Evolutionary conservation across 2,888 invertebrate species (phyloP).

Genomic region (Conus canariensis): DNA sequence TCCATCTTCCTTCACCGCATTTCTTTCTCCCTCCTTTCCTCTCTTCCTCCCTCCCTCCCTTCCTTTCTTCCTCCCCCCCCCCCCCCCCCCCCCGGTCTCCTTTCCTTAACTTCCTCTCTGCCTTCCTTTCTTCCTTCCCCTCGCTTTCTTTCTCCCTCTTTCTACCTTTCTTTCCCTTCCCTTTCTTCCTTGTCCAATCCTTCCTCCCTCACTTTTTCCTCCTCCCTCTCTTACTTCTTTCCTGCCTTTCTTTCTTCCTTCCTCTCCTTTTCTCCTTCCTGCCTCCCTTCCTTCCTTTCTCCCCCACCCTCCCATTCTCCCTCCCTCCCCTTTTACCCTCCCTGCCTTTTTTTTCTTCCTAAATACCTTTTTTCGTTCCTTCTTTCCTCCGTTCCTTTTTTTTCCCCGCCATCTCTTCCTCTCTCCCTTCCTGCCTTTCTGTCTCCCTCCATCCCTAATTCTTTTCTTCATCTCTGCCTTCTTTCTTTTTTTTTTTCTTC

Average conservation of each 20-base stretch:
- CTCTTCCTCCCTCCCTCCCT: neutral
- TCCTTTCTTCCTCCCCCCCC: neutral
- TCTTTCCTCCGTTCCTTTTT: conserved; percentile 16
- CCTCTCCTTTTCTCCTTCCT: neutral
- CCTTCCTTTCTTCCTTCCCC: conserved; percentile 18
- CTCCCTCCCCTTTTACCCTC: neutral
- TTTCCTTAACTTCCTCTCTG: neutral
- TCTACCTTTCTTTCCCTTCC: neutral
- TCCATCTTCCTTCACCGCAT: neutral
- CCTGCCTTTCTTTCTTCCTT: neutral
- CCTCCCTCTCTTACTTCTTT: neutral
- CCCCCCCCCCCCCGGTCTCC: neutral
- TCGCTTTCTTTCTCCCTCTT: neutral
- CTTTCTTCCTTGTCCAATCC: neutral
- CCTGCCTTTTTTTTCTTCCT: neutral
- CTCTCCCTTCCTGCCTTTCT: neutral
- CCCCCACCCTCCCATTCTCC: too few relatives aligned
- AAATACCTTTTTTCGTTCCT: neutral
- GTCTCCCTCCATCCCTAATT: neutral
- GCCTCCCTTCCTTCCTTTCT: neutral
- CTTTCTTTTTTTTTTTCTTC: neutral
- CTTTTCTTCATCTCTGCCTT: neutral
- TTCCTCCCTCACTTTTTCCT: neutral
- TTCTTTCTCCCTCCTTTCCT: neutral
- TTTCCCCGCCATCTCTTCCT: neutral